Percentiles rank a stretch among this genome's conserved stretches.
Conservation (phyloP, 1,140 invertebrate genomes). For the Cherax destructor region DNA sequence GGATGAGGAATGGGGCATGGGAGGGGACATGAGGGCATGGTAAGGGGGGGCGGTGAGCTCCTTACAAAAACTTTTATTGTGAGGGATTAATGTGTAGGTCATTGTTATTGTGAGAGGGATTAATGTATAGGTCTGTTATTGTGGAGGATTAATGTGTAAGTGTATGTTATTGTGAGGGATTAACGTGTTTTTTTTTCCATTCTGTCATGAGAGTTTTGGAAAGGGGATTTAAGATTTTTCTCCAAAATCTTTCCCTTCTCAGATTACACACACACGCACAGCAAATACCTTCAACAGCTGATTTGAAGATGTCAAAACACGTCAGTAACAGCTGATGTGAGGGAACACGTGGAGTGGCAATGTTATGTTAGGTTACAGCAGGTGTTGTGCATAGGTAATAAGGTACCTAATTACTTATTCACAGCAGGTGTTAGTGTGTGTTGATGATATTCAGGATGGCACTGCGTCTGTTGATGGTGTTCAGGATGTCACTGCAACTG, state of each 20-base stretch:
- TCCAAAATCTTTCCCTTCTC: background rate
- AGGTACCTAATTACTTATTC: no score
- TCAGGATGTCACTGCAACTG: background rate
- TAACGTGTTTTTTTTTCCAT: background rate
- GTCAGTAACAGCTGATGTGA: background rate
- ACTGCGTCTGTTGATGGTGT: no score
- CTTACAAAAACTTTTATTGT: conserved; percentile 51
- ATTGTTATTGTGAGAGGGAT: conserved; percentile 20
- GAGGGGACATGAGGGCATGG: no score
- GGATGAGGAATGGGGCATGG: no score
- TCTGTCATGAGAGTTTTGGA: background rate
- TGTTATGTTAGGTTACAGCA: background rate
- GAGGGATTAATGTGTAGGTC: conserved; percentile 28
- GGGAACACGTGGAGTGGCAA: background rate
- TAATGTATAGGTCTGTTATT: conserved; percentile 48
- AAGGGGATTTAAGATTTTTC: background rate
- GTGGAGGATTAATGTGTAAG: conserved; percentile 15
- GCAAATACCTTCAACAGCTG: background rate
- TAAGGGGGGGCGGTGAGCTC: no score
- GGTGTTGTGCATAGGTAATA: no score
- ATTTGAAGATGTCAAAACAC: background rate
- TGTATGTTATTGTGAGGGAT: conserved; percentile 16
- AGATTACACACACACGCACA: background rate
- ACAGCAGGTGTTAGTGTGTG: no score
- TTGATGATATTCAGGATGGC: no score